Percentiles rank a stretch among this genome's conserved stretches.
Conservation (phyloP, 1,140 invertebrate genomes). For the Phenacoccus solenopsis region DNA sequence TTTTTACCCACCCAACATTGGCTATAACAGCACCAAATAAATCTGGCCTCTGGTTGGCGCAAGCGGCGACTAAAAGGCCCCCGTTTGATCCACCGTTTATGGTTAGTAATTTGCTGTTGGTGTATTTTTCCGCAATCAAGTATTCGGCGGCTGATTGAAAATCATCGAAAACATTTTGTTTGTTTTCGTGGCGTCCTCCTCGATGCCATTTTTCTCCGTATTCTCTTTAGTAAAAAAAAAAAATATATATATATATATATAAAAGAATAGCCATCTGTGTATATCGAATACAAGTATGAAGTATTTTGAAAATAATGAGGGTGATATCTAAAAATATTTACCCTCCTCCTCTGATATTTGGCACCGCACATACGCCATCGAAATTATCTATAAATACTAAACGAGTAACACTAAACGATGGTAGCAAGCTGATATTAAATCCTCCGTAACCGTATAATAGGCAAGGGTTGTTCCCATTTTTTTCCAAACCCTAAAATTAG, state of each 20-base stretch:
- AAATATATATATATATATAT: constrained; percentile 8
- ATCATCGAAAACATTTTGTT: constrained; percentile 97
- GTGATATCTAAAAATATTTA: constrained; percentile 34
- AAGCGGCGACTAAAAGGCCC: constrained; percentile 82
- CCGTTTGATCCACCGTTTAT: constrained; percentile 96
- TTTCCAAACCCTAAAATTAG: constrained; percentile 40
- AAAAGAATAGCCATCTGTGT: too few species aligned
- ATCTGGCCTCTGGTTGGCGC: constrained; percentile 88
- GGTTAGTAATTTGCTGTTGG: constrained; percentile 55
- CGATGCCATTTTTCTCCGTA: constrained; percentile 98
- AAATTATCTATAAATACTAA: constrained; percentile 85
- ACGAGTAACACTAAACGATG: constrained; percentile 66
- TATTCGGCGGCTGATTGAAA: constrained; percentile 88
- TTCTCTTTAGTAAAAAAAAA: constrained; percentile 46
- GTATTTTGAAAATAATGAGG: too few species aligned
- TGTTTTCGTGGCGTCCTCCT: constrained; percentile 75
- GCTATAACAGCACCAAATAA: constrained; percentile 82
- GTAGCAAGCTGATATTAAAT: constrained; percentile 85
- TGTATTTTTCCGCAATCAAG: constrained; percentile 72
- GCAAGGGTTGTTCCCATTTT: constrained; percentile 59
- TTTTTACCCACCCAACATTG: constrained; percentile 63
- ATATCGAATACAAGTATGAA: too few species aligned
- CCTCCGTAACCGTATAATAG: constrained; percentile 95
- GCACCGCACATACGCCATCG: constrained; percentile 73
- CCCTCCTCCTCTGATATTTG: constrained; percentile 94